Base-by-base conservation (phyloP, 2,113 vertebrate genomes). In the Nesoenas mayeri region DNA sequence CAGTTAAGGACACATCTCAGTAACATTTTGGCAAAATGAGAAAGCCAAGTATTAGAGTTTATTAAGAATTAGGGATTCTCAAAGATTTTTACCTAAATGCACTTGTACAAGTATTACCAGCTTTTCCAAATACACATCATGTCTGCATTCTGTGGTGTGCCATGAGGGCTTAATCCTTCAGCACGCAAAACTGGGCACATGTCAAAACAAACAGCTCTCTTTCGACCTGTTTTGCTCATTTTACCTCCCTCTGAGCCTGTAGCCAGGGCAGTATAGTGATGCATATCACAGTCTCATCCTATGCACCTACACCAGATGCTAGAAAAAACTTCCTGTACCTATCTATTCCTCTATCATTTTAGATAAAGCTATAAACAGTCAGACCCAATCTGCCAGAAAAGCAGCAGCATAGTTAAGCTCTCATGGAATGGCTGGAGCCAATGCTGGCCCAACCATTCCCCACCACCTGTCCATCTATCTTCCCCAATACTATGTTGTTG, bases 401-500 rank as follows among this genome's bases (percentile, higher is more conserved):
- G 29, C 17, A 42, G 54, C 25, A 74, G 15, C 7, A 66, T 75
- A 54, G 29, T 32, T 69, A 28, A 32, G 25, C 6, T 70, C 2
- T 67, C 11, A 29, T 17, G 36, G 66, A 70, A 79, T 7, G 20
- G 13, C 8, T 22, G 5, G 28, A 61, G 73, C 22, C 50, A 66
- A 2, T 3, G 6, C 1, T 53, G 74, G 47, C 11, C 56, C 29
- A 69, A 10, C 25, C 48, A 36, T 51, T 67, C 3, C 0, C 13
- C 8, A 6, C 34, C 38, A 1, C 14, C 10, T n/a, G 2, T 26
- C 66, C 40, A 51, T 14, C 21, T 18, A 2, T 1, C 1, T 47
- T 67, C 44, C 67, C 42, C 34, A 20, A 9, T 15, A 47, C 18
- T 4, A 53, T 5, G 15, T 15, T 12, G 5, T 12, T 80, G 48